Percentiles rank a stretch among this genome's conserved stretches.
Evolutionary conservation across 2,888 invertebrate genomes (phyloP).

Genomic region (Drosophila macrospina): DNA sequence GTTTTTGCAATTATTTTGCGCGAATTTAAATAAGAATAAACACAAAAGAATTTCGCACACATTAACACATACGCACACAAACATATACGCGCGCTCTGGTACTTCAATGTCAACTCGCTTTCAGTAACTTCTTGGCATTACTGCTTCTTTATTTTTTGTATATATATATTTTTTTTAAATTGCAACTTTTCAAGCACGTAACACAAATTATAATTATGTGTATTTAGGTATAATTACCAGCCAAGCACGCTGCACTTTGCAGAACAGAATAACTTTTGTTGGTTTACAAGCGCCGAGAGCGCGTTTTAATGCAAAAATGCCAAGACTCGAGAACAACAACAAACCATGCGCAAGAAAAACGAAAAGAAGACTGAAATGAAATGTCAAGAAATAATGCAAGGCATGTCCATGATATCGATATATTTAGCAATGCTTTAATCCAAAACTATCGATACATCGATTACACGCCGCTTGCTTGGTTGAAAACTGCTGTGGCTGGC

Average conservation of each 20-base stretch:
- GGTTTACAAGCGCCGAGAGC: constrained; percentile 54
- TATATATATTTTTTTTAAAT: constrained; percentile 12
- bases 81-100: constrained; percentile 31
- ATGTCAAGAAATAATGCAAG: constrained; percentile 39
- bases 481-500: constrained; percentile 18
- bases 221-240: constrained; percentile 57
- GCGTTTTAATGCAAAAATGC: constrained; percentile 59
- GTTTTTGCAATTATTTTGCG: constrained; percentile 50
- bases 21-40: constrained; percentile 52
- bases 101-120: constrained; percentile 74
- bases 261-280: constrained; percentile 53
- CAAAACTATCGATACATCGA: constrained; percentile 15
- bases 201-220: constrained; percentile 35
- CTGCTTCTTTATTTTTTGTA: constrained; percentile 14
- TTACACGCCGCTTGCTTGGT: background rate
- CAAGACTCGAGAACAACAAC: constrained; percentile 44
- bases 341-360: constrained; percentile 56
- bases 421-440: background rate
- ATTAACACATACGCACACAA: constrained; percentile 26
- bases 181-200: constrained; percentile 43
- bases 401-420: constrained; percentile 35
- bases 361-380: constrained; percentile 61
- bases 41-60: constrained; percentile 75
- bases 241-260: constrained; percentile 61
- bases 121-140: constrained; percentile 49